These are phyloP conservation scores for Crypturellus tataupa DNA, from an alignment of 2,797 vertebrate species.

Conservation along the genomic window DNA sequence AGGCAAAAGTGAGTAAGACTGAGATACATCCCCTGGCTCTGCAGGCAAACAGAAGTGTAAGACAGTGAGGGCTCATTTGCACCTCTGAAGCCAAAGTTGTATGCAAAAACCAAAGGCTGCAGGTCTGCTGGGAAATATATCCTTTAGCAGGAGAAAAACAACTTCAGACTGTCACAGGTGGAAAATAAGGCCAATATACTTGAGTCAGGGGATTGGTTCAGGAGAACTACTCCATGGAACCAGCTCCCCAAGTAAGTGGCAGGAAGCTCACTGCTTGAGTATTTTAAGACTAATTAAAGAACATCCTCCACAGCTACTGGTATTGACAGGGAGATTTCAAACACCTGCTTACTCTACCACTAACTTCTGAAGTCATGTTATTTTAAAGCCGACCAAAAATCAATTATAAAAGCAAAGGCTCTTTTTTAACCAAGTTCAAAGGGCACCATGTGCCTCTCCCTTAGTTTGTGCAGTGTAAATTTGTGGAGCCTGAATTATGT, in stretches of 20 bases:
- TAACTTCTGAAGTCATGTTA: neutral
- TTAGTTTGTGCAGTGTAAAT: neutral
- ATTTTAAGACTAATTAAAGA: neutral
- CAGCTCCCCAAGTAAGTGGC: neutral
- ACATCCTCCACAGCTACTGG: neutral
- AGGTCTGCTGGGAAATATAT: neutral
- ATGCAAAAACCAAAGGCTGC: neutral
- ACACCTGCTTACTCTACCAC: neutral
- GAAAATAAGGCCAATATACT: neutral
- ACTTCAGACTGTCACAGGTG: neutral
- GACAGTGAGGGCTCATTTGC: neutral
- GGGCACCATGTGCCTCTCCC: neutral
- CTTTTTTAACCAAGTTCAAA: neutral
- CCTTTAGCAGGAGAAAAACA: neutral
- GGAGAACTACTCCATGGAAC: neutral
- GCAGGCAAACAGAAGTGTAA: constrained; percentile 16
- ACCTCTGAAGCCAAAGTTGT: neutral
- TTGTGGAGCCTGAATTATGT: neutral
- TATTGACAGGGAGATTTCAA: neutral
- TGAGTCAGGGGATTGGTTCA: neutral
- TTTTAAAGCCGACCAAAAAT: neutral
- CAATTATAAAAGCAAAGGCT: neutral
- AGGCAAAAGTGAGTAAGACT: constrained; percentile 1
- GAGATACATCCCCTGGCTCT: neutral
- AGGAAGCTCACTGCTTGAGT: neutral